Percentiles rank a stretch among this genome's conserved stretches.
Evolutionary conservation across 1,140 invertebrate genomes (phyloP).

Genomic region (Portunus trituberculatus): DNA sequence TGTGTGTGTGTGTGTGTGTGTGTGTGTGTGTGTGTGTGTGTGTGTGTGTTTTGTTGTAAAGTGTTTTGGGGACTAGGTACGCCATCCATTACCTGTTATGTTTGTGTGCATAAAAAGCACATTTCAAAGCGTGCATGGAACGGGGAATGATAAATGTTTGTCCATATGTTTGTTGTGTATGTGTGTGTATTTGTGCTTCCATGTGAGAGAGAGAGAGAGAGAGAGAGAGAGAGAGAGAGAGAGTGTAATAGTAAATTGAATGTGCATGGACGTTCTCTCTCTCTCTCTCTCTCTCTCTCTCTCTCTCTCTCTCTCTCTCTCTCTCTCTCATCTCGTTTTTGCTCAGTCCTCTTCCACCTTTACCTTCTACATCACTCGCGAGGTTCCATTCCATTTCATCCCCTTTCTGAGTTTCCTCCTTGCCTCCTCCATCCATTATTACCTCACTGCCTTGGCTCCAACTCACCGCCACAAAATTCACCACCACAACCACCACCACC

Average conservation of each 20-base stretch:
- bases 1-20: conserved; percentile 45
- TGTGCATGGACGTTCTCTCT: not conserved
- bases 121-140: conserved; percentile 13
- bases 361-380: too few relatives aligned
- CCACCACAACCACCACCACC: too few relatives aligned
- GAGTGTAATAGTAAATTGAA: conserved; percentile 3
- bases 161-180: conserved; percentile 1
- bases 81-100: conserved; percentile 12
- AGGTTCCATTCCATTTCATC: too few relatives aligned
- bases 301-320: not conserved
- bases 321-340: conserved; percentile 26
- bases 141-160: not conserved
- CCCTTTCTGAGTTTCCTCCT: too few relatives aligned
- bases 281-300: not conserved
- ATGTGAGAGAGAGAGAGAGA: not conserved
- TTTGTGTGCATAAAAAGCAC: conserved; percentile 9
- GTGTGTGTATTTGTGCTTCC: not conserved
- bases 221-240: conserved; percentile 9
- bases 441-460: too few relatives aligned
- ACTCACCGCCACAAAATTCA: too few relatives aligned
- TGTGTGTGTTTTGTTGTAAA: not conserved
- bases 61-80: too few relatives aligned
- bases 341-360: not conserved
- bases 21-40: conserved; percentile 30
- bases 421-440: too few relatives aligned